A percentile compares a stretch with the other conserved stretches of the same genome.
phyloP scores from a whole-genome alignment of 2,797 vertebrate genomes.

The Cheirogaleus major region DNA sequence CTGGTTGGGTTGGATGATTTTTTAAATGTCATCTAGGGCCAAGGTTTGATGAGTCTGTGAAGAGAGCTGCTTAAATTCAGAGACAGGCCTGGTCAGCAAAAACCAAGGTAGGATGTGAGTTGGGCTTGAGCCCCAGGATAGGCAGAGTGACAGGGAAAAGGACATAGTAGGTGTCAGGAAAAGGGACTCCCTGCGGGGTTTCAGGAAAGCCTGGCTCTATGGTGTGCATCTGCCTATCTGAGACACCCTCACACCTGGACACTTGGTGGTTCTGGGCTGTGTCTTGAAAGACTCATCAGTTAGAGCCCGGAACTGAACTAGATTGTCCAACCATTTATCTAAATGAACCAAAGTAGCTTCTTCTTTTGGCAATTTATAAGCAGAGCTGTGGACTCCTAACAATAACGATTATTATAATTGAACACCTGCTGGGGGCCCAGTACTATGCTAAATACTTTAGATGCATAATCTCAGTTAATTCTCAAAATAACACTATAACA shows the following conservation, averaged over 20 bases:
- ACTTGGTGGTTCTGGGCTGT: accelerated
- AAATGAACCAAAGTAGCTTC: background rate
- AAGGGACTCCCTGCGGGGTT: background rate
- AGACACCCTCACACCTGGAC: accelerated
- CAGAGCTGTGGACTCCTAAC: background rate
- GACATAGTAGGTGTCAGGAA: background rate
- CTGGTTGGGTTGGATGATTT: background rate
- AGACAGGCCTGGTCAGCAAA: background rate
- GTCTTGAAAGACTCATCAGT: background rate
- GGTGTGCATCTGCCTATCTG: accelerated
- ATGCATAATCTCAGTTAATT: background rate
- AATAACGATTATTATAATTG: background rate
- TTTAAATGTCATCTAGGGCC: background rate
- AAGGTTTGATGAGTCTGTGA: background rate
- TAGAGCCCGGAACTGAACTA: background rate
- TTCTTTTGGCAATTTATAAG: background rate
- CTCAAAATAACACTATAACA: background rate
- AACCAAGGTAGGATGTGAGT: background rate
- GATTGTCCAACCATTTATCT: background rate
- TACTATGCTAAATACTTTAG: background rate
- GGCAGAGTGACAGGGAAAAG: no score
- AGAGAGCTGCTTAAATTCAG: background rate
- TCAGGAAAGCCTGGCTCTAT: background rate
- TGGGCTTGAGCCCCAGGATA: background rate
- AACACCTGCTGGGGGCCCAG: no score